Conservation (phyloP, 2,113 vertebrate genomes). For the Bufo gargarizans region DNA sequence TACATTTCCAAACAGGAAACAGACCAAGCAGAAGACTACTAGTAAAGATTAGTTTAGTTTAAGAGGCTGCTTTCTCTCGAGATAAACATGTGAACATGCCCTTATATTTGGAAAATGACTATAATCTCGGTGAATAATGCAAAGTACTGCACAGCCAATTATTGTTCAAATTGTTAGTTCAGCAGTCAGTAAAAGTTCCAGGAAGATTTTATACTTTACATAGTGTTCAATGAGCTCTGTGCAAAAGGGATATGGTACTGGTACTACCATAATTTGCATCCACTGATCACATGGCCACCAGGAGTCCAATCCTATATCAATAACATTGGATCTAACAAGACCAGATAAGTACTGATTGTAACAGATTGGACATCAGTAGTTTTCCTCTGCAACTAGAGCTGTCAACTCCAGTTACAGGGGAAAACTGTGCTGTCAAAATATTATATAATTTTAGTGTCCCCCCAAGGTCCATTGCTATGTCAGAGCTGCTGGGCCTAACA, state of each 20-base stretch:
- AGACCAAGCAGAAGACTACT: too few species aligned
- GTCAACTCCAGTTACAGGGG: not conserved
- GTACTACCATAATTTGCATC: not conserved
- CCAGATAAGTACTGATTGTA: not conserved
- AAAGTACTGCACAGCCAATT: not conserved
- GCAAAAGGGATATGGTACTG: not conserved
- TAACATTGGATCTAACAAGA: not conserved
- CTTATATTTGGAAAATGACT: too few species aligned
- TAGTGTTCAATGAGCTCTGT: not conserved
- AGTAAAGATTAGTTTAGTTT: too few species aligned
- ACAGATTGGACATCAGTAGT: not conserved
- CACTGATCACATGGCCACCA: not conserved
- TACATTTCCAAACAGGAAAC: too few species aligned
- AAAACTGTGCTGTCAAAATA: not conserved
- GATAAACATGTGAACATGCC: too few species aligned
- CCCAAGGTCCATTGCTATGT: not conserved
- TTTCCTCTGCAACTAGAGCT: not conserved
- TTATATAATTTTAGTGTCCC: not conserved
- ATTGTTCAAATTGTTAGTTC: not conserved
- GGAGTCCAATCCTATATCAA: not conserved
- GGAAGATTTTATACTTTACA: not conserved
- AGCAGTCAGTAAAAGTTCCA: not conserved
- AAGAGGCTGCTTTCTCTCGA: too few species aligned
- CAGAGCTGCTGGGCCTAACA: not conserved
- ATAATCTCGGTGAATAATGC: too few species aligned